phyloP scores from a whole-genome alignment of 2,888 invertebrate species.

The Drosophila picticornis region DNA sequence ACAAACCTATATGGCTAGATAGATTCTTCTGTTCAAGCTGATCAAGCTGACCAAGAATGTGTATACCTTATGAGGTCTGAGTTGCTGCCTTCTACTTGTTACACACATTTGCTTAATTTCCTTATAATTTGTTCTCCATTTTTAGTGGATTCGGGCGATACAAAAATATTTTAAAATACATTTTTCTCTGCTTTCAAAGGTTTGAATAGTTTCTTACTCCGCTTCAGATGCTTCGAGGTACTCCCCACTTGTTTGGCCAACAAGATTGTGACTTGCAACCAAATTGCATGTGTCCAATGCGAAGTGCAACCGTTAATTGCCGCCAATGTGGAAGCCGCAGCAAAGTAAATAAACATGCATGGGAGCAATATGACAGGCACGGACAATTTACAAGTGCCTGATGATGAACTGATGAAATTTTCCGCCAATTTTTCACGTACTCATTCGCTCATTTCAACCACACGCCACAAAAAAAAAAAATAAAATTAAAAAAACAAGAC shows the following conservation, averaged over 20 bases:
- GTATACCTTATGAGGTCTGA: not conserved
- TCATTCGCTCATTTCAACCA: constrained; percentile 54
- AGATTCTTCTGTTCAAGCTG: not conserved
- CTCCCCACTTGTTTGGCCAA: not conserved
- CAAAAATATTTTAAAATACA: not conserved
- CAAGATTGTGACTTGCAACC: constrained; percentile 17
- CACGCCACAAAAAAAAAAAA: constrained; percentile 62
- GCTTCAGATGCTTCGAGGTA: not conserved
- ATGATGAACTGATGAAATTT: constrained; percentile 69
- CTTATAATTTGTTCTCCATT: not conserved
- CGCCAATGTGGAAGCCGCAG: constrained; percentile 40
- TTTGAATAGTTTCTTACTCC: not conserved
- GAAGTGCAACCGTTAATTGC: constrained; percentile 66
- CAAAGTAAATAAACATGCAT: constrained; percentile 40
- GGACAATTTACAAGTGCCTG: constrained; percentile 61
- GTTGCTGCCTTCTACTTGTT: not conserved
- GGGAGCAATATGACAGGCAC: constrained; percentile 46
- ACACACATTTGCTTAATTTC: not conserved
- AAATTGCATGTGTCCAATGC: constrained; percentile 50
- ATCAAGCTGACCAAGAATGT: not conserved
- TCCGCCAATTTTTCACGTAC: constrained; percentile 75
- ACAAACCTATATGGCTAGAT: not conserved
- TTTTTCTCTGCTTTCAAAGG: not conserved
- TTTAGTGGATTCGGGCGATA: not conserved
- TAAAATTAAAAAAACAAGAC: constrained; percentile 10